A percentile compares a stretch with the other conserved stretches of the same genome.
These are phyloP conservation scores for Linepithema humile DNA, from an alignment of 1,140 invertebrate species.

Conservation along the genomic window DNA sequence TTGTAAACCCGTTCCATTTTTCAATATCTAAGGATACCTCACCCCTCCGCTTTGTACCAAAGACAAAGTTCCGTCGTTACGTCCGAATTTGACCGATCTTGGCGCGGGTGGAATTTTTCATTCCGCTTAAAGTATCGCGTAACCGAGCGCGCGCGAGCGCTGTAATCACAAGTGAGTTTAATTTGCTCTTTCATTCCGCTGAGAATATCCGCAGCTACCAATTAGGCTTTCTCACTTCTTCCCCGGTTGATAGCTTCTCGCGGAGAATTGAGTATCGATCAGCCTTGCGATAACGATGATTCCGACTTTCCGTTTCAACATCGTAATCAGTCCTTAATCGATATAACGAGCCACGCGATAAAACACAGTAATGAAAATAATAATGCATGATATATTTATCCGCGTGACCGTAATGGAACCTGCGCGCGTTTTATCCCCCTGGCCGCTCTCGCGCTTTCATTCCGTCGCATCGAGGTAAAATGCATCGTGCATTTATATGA, in stretches of 20 bases:
- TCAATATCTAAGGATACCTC: constrained; percentile 21
- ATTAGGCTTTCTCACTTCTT: constrained; percentile 25
- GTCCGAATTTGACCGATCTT: constrained; percentile 32
- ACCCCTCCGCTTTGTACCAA: constrained; percentile 2
- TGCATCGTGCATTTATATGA: constrained; percentile 56
- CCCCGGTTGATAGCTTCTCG: neutral
- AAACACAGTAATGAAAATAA: constrained; percentile 41
- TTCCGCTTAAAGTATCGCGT: constrained; percentile 32
- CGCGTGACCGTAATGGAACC: constrained; percentile 23
- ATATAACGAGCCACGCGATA: constrained; percentile 19
- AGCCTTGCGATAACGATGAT: neutral
- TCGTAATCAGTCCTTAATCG: constrained; percentile 49
- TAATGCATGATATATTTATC: constrained; percentile 62
- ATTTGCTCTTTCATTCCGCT: neutral
- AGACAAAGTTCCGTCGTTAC: constrained; percentile 38
- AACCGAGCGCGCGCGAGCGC: neutral
- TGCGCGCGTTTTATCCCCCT: constrained; percentile 18
- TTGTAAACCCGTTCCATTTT: constrained; percentile 18
- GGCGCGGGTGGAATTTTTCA: constrained; percentile 28
- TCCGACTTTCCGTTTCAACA: neutral
- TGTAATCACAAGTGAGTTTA: constrained; percentile 45
- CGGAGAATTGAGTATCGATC: neutral
- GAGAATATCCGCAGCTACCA: neutral
- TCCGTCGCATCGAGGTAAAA: constrained; percentile 51
- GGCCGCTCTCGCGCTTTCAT: neutral